Evolutionary conservation across 2,113 vertebrate genomes (phyloP), one percentile per base, ranked within the genome.

Genomic region (Rhegmatorhina hoffmannsi): DNA sequence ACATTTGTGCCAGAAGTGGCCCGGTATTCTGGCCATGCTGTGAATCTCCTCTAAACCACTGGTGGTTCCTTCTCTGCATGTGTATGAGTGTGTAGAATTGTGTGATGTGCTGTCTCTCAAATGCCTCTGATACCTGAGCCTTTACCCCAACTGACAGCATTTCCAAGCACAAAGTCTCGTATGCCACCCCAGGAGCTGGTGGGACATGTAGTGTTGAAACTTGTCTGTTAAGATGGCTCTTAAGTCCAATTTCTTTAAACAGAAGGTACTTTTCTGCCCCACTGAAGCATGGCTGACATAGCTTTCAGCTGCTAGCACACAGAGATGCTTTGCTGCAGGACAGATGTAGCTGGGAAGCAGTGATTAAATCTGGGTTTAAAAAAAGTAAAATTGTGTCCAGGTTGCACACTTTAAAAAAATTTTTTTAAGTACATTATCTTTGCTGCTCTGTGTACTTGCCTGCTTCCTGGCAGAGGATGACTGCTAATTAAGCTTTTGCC

Each of bases 191-290:
- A 5, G 75, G 87, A 93, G 33, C 49, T 64, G 53, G 21, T 62
- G 70, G 62, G 23, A 26, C 73, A 38, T 26, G 33, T 40, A 34
- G 25, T 17, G 40, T 76, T 90, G 69, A 60, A 62, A 88, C 43
- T 79, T 88, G 38, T 66, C 36, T 79, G 69, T 90, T 87, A 73
- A 63, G 53, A 38, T 75, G 38, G 44, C n/a, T 68, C 67, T 62
- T 24, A 36, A 47, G 52, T 86, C 46, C 25, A 38, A 5, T 56
- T 94, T 63, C 33, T 88, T 89, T 67, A 81, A 93, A 87, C 80
- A 96, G 95, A 95, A 90, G 76, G 73, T 82, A 25, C 52, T 94
- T 94, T 81, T 81, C 68, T 96, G 76, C 66, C 89, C 89, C 84
- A 28, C 31, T 83, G 91, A 91, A 96, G 86, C 89, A 87, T 3